Conservation (phyloP, 2,113 vertebrate species). For the Bombycilla garrulus region DNA sequence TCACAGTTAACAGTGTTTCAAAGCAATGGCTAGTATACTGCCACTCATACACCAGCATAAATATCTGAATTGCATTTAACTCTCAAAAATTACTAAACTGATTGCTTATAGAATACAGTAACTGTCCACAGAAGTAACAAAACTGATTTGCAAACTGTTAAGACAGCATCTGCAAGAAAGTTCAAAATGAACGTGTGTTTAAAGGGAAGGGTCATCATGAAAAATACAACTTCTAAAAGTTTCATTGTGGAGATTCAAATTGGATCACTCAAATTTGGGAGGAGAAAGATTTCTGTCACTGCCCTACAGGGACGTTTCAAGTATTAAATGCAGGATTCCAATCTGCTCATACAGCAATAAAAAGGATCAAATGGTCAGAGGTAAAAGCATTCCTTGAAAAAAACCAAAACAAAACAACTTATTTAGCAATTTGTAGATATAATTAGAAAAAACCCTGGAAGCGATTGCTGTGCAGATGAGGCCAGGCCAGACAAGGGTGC, state of each 20-base stretch:
- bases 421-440: not conserved
- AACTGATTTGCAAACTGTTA: not conserved
- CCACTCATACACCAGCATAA: not conserved
- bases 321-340: not conserved
- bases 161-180: conserved; percentile 27
- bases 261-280: not conserved
- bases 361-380: not conserved
- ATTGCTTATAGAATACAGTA: not conserved
- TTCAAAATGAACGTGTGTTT: not conserved
- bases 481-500: not conserved
- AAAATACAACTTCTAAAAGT: not conserved
- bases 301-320: not conserved
- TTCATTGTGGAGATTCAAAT: not conserved
- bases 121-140: not conserved
- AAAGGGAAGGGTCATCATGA: not conserved
- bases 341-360: not conserved
- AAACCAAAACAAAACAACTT: not conserved
- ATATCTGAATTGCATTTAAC: not conserved
- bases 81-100: conserved; percentile 8
- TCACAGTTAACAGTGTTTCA: not conserved
- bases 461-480: not conserved
- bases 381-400: not conserved
- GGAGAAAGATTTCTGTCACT: not conserved
- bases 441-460: not conserved
- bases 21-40: not conserved